Percentiles rank a stretch among this genome's conserved stretches.
These are phyloP conservation scores for Amblyteles armatorius DNA, from an alignment of 2,888 invertebrate genomes.

Conservation along the genomic window DNA sequence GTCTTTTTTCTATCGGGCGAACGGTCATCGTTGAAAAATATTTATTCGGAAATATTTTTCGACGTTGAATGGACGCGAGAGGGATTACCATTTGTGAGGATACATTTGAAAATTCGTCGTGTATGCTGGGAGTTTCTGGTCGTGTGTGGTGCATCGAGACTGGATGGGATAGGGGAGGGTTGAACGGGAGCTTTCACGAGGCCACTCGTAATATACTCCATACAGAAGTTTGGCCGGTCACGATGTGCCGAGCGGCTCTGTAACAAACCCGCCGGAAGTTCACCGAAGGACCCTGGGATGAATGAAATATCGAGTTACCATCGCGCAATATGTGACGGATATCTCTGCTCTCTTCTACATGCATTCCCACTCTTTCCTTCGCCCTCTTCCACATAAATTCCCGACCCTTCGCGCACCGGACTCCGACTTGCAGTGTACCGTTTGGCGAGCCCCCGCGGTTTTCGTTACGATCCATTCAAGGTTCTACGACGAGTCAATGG, in stretches of 20 bases:
- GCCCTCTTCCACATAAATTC: slow-evolving; percentile 35
- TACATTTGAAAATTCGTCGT: slow-evolving; percentile 30
- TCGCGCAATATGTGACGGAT: slow-evolving; percentile 66
- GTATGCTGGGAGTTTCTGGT: neutral
- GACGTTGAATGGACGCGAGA: slow-evolving; percentile 33
- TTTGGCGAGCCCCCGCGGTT: slow-evolving; percentile 29
- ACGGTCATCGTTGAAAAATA: slow-evolving; percentile 23
- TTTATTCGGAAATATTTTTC: slow-evolving; percentile 33
- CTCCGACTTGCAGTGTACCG: slow-evolving; percentile 16
- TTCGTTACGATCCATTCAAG: slow-evolving; percentile 45
- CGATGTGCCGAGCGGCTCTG: neutral
- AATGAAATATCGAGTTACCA: slow-evolving; percentile 72
- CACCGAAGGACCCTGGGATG: slow-evolving; percentile 63
- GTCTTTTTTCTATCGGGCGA: neutral
- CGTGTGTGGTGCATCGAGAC: neutral
- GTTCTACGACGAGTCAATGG: slow-evolving; percentile 36
- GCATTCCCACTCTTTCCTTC: slow-evolving; percentile 14
- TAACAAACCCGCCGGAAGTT: slow-evolving; percentile 55
- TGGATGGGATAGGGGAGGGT: neutral
- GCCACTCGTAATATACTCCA: slow-evolving; percentile 11
- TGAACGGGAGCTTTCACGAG: slow-evolving; percentile 15
- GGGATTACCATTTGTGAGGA: slow-evolving; percentile 6
- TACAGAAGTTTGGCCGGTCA: slow-evolving; percentile 27
- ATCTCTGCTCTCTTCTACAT: slow-evolving; percentile 23
- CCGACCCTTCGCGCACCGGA: slow-evolving; percentile 17